phyloP scores from a whole-genome alignment of 2,797 vertebrate species.

The Psittacula derbiana region DNA sequence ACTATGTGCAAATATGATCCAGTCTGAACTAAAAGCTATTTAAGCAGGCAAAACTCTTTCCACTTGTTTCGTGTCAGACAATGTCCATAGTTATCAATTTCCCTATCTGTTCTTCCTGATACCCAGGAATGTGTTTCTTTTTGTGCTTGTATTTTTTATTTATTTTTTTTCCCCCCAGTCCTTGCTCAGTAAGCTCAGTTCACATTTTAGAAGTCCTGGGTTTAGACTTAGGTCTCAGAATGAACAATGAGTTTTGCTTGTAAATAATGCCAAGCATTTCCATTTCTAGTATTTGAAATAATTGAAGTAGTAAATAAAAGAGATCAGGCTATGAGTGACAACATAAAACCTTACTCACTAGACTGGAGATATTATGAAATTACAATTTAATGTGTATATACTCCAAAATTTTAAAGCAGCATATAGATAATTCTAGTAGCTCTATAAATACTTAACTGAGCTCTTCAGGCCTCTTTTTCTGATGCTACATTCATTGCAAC shows the following conservation, averaged over 20 bases:
- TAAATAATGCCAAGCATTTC: conserved; percentile 52
- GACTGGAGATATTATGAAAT: conserved; percentile 60
- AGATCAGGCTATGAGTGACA: conserved; percentile 51
- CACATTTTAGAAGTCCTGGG: not conserved
- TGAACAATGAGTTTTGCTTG: conserved; percentile 26
- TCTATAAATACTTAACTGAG: conserved; percentile 60
- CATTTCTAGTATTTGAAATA: conserved; percentile 19
- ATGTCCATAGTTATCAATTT: not conserved
- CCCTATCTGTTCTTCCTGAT: not conserved
- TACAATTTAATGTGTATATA: conserved; percentile 51
- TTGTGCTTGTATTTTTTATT: not conserved
- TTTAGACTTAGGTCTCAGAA: conserved; percentile 21
- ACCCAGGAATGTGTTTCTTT: not conserved
- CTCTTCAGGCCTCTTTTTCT: conserved; percentile 43
- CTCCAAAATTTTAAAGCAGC: conserved; percentile 46
- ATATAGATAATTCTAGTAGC: conserved; percentile 47
- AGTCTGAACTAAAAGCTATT: not conserved
- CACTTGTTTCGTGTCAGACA: not conserved
- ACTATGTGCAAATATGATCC: not conserved
- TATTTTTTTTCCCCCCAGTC: not conserved
- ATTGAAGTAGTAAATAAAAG: conserved; percentile 57
- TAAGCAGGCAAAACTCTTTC: not conserved
- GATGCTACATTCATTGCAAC: conserved; percentile 16
- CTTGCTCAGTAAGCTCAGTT: not conserved
- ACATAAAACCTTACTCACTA: conserved; percentile 25